Conservation (phyloP, 37 sponge, comb jelly and placozoan genomes). For the Diacarnus erythraeanus region DNA sequence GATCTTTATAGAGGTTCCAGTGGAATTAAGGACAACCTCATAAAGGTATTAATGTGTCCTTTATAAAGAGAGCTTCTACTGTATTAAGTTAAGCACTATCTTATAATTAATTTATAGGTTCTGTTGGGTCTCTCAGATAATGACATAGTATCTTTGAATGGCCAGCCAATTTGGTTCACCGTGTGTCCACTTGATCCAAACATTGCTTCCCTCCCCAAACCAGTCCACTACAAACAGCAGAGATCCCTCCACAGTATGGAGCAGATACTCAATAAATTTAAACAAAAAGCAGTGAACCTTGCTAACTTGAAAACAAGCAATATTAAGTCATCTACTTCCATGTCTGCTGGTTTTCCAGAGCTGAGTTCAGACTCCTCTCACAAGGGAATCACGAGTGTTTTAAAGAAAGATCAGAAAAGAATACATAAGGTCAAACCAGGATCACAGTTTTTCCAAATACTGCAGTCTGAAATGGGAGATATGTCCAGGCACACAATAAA, state of each 20-base stretch:
- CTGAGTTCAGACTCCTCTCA: background rate
- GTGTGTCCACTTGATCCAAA: slow-evolving; percentile 48
- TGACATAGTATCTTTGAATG: slow-evolving; percentile 28
- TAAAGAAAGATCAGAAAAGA: background rate
- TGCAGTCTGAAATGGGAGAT: background rate
- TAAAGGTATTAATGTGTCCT: background rate
- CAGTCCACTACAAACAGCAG: slow-evolving; percentile 24
- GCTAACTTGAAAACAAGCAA: background rate
- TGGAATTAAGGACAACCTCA: no score
- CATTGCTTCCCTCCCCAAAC: slow-evolving; percentile 28
- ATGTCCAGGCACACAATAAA: background rate
- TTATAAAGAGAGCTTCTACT: background rate
- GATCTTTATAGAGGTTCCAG: no score
- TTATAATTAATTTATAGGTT: slow-evolving; percentile 16
- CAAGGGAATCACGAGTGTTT: background rate
- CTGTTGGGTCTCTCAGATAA: slow-evolving; percentile 26
- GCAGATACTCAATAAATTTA: background rate
- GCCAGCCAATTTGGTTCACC: slow-evolving; percentile 48
- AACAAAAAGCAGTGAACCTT: slow-evolving; percentile 6
- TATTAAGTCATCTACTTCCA: background rate
- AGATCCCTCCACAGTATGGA: background rate
- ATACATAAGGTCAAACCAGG: background rate
- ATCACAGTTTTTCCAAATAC: background rate
- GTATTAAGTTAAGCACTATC: background rate
- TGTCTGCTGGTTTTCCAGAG: background rate